Percentiles rank a stretch among this genome's conserved stretches.
Evolutionary conservation across 2,888 invertebrate species (phyloP).

Genomic region (Bellardia bayeri): DNA sequence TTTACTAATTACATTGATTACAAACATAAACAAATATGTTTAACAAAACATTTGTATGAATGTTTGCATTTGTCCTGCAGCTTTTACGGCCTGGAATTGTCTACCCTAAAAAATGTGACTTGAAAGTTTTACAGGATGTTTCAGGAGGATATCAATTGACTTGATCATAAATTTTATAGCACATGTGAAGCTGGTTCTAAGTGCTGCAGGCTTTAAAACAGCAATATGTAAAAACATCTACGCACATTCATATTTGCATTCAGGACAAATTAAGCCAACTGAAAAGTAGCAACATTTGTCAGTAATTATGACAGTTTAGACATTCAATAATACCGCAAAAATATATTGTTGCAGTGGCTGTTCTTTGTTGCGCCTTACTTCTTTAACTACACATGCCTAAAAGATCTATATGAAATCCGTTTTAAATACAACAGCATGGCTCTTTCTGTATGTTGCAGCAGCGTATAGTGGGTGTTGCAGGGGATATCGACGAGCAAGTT

Average conservation of each 20-base stretch:
- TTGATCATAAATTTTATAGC: no score
- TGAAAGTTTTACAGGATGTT: no score
- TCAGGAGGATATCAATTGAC: no score
- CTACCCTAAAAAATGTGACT: neutral
- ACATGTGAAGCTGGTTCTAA: no score
- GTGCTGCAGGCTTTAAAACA: no score
- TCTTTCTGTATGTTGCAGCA: neutral
- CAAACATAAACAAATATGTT: constrained; percentile 52
- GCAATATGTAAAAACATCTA: neutral
- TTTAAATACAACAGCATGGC: constrained; percentile 50
- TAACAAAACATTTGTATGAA: constrained; percentile 33
- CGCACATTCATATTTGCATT: neutral
- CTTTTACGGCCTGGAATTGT: neutral
- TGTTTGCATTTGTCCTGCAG: neutral
- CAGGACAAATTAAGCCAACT: constrained; percentile 36
- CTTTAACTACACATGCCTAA: constrained; percentile 39
- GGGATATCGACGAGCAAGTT: constrained; percentile 50
- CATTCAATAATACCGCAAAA: constrained; percentile 67
- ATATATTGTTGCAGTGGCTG: constrained; percentile 32
- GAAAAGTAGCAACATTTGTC: constrained; percentile 75
- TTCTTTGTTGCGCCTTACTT: constrained; percentile 44
- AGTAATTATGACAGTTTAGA: constrained; percentile 74
- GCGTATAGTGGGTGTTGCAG: neutral
- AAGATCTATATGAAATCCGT: constrained; percentile 63
- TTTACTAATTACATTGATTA: constrained; percentile 50